Base-by-base conservation (phyloP, 92 coral and sea anemone genomes). In the Phymanthus crucifer region DNA sequence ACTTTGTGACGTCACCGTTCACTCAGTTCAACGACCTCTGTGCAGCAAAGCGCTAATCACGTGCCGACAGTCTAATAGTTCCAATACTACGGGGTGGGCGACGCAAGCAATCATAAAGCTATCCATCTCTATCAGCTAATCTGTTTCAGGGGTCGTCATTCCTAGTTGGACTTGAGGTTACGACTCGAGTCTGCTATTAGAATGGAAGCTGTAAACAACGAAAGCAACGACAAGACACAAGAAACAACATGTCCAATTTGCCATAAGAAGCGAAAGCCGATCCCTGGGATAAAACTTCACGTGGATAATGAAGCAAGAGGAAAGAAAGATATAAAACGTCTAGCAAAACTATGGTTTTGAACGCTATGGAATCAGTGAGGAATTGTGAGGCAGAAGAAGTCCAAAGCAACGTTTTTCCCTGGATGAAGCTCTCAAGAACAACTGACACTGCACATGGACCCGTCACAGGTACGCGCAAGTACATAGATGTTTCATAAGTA, bases 111-210 rank as follows among this genome's bases (percentile, higher is more conserved):
- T 69, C 40, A 11, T 2, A 1, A 69, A 70, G 74, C 45, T 11
- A 70, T 70, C 74, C 74, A 70, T 70, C 74, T 70, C 19, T 23
- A 70, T 70, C 46, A 70, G 40, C 32, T 21, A 66, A 31, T 23
- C 76, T 64, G 43, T 57, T 43, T 54, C n/a, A 54, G 27, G 64
- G 64, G n/a, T 54, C 64, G 64, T n/a, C n/a, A 54, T 54, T 21
- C 27, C 1, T 21, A 14, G 9, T 21, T 54, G 26, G 23, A 54
- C 10, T 54, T 54, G 64, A 19, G 29, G 64, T 54, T 54, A 19
- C 64, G 31, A 24, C 26, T 54, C 6, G 26, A 21, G 27, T 54
- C 64, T 19, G 0, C 26, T 21, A 21, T 9, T 54, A 24, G n/a
- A 21, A 54, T 43, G 48, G 48, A 24, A 26, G 64, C 31, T 21